These are phyloP conservation scores for Myotis brandtii DNA, from an alignment of 2,113 vertebrate species.

Conservation along the genomic window DNA sequence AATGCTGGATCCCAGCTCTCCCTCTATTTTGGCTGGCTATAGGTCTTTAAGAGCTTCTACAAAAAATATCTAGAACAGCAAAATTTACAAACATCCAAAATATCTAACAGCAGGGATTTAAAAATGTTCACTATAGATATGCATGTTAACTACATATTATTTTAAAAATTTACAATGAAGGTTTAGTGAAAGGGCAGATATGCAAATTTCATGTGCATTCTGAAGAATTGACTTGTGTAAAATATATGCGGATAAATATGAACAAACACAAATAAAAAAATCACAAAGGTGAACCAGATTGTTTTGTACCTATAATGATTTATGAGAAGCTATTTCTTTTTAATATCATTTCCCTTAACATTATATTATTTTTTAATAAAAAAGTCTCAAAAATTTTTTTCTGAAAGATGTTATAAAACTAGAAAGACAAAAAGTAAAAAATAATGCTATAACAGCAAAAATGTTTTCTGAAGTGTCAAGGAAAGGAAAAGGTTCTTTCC, in stretches of 20 bases:
- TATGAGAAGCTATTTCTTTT: constrained; percentile 23
- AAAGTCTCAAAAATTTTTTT: constrained; percentile 38
- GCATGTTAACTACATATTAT: neutral
- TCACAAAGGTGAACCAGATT: constrained; percentile 43
- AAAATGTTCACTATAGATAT: constrained; percentile 38
- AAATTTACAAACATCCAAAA: constrained; percentile 26
- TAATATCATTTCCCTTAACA: constrained; percentile 21
- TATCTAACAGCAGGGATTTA: neutral
- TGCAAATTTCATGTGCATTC: constrained; percentile 16
- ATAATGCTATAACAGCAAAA: constrained; percentile 2
- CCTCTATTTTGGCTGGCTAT: neutral
- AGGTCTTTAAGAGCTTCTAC: neutral
- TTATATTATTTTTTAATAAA: neutral
- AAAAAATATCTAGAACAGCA: neutral
- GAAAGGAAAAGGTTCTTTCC: neutral
- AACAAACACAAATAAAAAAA: constrained; percentile 45
- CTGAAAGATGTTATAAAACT: constrained; percentile 33
- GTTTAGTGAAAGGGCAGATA: neutral
- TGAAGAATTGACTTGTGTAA: neutral
- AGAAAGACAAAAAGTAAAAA: neutral
- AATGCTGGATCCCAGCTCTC: neutral
- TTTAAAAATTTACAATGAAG: constrained; percentile 4
- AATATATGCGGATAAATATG: neutral
- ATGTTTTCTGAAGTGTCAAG: constrained; percentile 46
- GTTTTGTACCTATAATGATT: constrained; percentile 37